These are phyloP conservation scores for Nixonia krombeini DNA, from an alignment of 1,140 invertebrate genomes.

Conservation along the genomic window DNA sequence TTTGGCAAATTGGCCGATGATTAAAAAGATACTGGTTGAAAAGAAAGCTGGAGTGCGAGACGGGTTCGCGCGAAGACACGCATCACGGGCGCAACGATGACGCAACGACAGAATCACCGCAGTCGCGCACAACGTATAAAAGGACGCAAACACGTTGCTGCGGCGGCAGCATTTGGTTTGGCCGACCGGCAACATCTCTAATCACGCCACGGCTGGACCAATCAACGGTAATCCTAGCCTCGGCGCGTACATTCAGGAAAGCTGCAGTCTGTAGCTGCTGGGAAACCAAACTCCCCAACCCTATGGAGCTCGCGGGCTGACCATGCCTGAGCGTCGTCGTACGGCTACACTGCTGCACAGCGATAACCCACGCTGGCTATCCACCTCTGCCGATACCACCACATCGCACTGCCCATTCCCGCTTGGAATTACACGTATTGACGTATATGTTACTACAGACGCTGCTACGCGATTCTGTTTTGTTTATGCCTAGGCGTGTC, in stretches of 20 bases:
- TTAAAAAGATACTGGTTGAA: too few relatives aligned
- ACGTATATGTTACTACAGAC: slow-evolving; percentile 61
- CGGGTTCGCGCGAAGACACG: too few relatives aligned
- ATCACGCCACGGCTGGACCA: slow-evolving; percentile 69
- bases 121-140: slow-evolving; percentile 42
- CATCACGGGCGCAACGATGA: slow-evolving; percentile 29
- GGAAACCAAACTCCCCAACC: slow-evolving; percentile 58
- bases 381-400: slow-evolving; percentile 54
- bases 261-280: slow-evolving; percentile 60
- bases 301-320: slow-evolving; percentile 56
- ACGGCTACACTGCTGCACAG: slow-evolving; percentile 31
- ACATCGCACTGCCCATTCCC: slow-evolving; percentile 57
- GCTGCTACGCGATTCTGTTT: slow-evolving; percentile 59
- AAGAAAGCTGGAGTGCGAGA: too few relatives aligned
- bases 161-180: slow-evolving; percentile 62
- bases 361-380: slow-evolving; percentile 56
- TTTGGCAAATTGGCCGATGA: too few relatives aligned
- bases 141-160: slow-evolving; percentile 64
- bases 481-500: slow-evolving; percentile 62
- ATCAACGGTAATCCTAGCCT: slow-evolving; percentile 69
- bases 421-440: slow-evolving; percentile 67
- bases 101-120: slow-evolving; percentile 39
- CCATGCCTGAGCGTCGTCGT: too few relatives aligned
- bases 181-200: slow-evolving; percentile 69
- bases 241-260: slow-evolving; percentile 62